Evolutionary conservation across 2,888 invertebrate genomes (phyloP), one percentile per base, ranked within the genome.

Genomic region (Ditula angustiorana): DNA sequence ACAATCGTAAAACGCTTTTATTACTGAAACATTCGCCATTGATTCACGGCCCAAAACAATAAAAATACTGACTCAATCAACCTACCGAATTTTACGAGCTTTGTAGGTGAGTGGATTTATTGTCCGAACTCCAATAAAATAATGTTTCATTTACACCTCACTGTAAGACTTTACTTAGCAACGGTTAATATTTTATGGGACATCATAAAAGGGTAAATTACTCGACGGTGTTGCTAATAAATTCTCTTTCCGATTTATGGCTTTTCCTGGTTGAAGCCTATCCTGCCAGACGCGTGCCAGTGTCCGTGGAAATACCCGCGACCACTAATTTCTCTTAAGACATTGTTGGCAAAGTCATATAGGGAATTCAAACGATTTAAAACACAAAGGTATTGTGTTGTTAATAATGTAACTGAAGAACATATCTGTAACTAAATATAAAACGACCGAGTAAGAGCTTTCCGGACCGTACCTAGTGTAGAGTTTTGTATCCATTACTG

Each of bases 61-160:
- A 92, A 92, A 92, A 92, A 90, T 90, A 90, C 92, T 89, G 88
- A 88, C 92, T 92, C 92, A 92, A 92, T 92, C 92, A 91, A 90
- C 87, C 87, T 84, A 81, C 86, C 79, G 78, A 83, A 86, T 84
- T 92, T 92, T 91, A 92, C 85, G 86, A 83, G 79, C 81, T 77
- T 80, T 83, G 80, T 87, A 90, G 90, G 88, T 90, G 86, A 88
- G 86, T 82, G 79, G 82, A 87, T 90, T 90, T 90, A 91, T 87
- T 86, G 85, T 81, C 78, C 79, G 77, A 81, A 82, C 73, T 71
- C 77, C 78, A 83, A 85, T 90, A 85, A 86, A 86, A 83, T 84
- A 86, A 88, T 87, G 80, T 88, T 87, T 79, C 82, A 85, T 90
- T 89, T 88, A 85, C 87, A 87, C 87, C 85, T 86, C 71, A 72